Percentiles rank a stretch among this genome's conserved stretches.
phyloP scores from a whole-genome alignment of 2,888 invertebrate species.

The Drosophila heteroneura region DNA sequence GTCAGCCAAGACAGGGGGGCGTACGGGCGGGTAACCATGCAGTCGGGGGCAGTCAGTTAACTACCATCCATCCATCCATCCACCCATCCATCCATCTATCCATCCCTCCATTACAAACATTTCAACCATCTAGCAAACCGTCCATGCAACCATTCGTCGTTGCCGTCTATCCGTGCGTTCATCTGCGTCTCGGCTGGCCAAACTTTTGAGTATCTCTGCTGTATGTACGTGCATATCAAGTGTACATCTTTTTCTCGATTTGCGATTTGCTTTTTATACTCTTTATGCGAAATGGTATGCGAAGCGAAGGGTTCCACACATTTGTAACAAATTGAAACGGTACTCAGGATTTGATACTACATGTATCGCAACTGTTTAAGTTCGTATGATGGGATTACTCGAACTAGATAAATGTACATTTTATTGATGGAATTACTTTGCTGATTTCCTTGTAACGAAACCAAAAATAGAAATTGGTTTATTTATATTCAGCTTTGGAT shows the following conservation, averaged over 20 bases:
- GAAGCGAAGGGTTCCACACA: background rate
- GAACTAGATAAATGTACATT: background rate
- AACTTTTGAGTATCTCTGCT: conserved; percentile 68
- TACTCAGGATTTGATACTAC: background rate
- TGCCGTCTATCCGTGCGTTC: conserved; percentile 65
- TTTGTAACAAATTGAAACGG: conserved; percentile 7
- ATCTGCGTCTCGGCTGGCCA: conserved; percentile 61
- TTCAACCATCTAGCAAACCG: conserved; percentile 36
- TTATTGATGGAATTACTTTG: background rate
- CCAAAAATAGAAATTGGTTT: background rate
- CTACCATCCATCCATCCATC: conserved; percentile 50
- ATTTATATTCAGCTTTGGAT: background rate
- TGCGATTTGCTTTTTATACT: conserved; percentile 44
- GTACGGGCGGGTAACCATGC: conserved; percentile 12
- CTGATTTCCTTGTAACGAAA: background rate
- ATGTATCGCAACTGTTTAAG: conserved; percentile 2
- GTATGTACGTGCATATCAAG: conserved; percentile 61
- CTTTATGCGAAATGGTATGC: conserved; percentile 1
- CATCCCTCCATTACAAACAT: conserved; percentile 38
- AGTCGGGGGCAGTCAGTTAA: conserved; percentile 57
- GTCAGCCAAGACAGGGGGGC: background rate
- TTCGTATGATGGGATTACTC: background rate
- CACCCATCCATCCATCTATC: conserved; percentile 41
- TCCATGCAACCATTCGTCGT: conserved; percentile 42
- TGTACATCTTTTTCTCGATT: conserved; percentile 62